These are phyloP conservation scores for Tryphoninae sp. DNA, from an alignment of 2,888 invertebrate genomes.

Conservation along the genomic window DNA sequence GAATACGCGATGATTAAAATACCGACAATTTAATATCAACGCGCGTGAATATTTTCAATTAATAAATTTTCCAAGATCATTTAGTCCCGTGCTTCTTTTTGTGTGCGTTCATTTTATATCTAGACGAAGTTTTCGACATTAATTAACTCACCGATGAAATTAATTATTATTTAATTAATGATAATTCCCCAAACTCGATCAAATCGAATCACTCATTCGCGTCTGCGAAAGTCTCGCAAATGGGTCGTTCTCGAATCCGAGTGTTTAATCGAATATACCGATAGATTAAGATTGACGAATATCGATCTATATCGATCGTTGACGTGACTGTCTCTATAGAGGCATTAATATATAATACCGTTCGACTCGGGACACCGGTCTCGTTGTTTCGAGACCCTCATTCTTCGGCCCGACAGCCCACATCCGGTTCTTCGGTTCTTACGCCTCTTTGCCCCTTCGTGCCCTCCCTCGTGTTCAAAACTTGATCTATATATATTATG, in stretches of 20 bases:
- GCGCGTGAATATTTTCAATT: neutral
- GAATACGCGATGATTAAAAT: too few relatives aligned
- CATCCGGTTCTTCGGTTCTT: conserved; percentile 28
- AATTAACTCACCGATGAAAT: too few relatives aligned
- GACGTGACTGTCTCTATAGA: conserved; percentile 4
- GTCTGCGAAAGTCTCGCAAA: neutral
- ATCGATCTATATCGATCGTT: conserved; percentile 46
- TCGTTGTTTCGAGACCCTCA: conserved; percentile 21
- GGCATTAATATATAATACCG: conserved; percentile 1
- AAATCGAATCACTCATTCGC: neutral
- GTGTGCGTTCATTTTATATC: too few relatives aligned
- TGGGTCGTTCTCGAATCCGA: conserved; percentile 27
- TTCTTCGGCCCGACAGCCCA: conserved; percentile 19
- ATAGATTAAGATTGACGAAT: conserved; percentile 29
- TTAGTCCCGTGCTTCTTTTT: neutral
- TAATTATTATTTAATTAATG: too few relatives aligned
- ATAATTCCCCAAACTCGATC: too few relatives aligned
- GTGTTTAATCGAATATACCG: conserved; percentile 52
- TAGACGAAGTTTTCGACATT: too few relatives aligned
- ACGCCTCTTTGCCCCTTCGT: conserved; percentile 1
- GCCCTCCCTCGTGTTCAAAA: conserved; percentile 12
- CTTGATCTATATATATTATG: neutral
- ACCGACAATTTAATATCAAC: neutral
- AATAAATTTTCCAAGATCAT: too few relatives aligned
- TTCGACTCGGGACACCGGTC: conserved; percentile 14